Evolutionary conservation across 2,113 vertebrate species (phyloP).

Genomic region (Syngnathoides biaculeatus): DNA sequence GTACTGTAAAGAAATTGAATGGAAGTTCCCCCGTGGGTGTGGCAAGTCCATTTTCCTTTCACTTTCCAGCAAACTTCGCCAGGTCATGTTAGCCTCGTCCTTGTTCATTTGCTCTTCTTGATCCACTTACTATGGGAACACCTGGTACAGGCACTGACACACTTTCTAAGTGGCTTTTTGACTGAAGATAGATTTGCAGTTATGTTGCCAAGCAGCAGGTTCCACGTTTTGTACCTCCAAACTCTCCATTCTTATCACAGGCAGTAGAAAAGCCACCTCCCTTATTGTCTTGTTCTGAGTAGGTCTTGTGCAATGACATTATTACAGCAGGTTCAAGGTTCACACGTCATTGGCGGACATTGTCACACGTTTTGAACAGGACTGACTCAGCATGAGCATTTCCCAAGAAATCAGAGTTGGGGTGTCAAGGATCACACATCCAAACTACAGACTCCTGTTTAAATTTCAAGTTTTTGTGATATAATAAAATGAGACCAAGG

Average conservation of each 20-base stretch:
- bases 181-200: constrained; percentile 16
- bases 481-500: no score
- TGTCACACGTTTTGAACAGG: background rate
- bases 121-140: background rate
- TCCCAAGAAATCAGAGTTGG: background rate
- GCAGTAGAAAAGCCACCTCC: background rate
- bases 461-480: no score
- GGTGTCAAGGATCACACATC: background rate
- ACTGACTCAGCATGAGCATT: constrained; percentile 10
- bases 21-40: constrained; percentile 12
- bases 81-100: background rate
- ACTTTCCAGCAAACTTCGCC: background rate
- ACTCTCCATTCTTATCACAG: constrained; percentile 21
- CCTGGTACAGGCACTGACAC: constrained; percentile 19
- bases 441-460: background rate
- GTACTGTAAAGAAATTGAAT: background rate
- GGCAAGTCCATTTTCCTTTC: constrained; percentile 18
- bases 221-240: constrained; percentile 37
- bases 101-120: background rate
- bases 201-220: constrained; percentile 32
- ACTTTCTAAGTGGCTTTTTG: background rate
- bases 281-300: background rate
- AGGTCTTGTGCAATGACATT: constrained; percentile 10
- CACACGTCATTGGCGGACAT: background rate
- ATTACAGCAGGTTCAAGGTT: constrained; percentile 45